phyloP scores from a whole-genome alignment of 2,888 invertebrate species.

The Vanessa cardui region DNA sequence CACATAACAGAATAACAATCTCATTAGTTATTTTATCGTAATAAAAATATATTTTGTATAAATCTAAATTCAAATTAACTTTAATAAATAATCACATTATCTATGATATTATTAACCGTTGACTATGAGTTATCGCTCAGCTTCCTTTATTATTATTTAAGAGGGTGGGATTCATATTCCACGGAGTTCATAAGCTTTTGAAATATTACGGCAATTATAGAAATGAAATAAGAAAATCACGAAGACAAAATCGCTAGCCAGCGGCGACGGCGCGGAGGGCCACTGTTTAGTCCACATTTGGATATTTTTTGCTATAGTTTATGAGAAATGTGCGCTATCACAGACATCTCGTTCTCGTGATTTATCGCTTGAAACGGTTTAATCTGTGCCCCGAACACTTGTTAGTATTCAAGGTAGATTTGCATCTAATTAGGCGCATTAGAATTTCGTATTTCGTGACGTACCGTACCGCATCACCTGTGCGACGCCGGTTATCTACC shows the following conservation, averaged over 20 bases:
- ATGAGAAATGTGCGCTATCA: conserved; percentile 65
- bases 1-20: background rate
- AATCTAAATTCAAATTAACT: too few relatives aligned
- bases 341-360: conserved; percentile 66
- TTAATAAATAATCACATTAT: too few relatives aligned
- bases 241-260: conserved; percentile 64
- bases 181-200: conserved; percentile 45
- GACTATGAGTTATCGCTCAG: too few relatives aligned
- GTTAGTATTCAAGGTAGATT: conserved; percentile 75
- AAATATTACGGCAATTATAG: conserved; percentile 71
- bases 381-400: conserved; percentile 61
- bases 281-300: conserved; percentile 73
- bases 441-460: conserved; percentile 58
- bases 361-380: conserved; percentile 63
- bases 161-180: background rate
- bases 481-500: conserved; percentile 12
- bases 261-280: conserved; percentile 66
- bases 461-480: conserved; percentile 56
- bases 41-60: too few relatives aligned
- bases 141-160: background rate
- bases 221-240: conserved; percentile 61
- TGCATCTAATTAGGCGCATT: conserved; percentile 73
- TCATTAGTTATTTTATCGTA: background rate
- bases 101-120: too few relatives aligned
- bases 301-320: conserved; percentile 58